Evolutionary conservation across 2,113 vertebrate species (phyloP).

Genomic region (Semicossyphus pulcher): DNA sequence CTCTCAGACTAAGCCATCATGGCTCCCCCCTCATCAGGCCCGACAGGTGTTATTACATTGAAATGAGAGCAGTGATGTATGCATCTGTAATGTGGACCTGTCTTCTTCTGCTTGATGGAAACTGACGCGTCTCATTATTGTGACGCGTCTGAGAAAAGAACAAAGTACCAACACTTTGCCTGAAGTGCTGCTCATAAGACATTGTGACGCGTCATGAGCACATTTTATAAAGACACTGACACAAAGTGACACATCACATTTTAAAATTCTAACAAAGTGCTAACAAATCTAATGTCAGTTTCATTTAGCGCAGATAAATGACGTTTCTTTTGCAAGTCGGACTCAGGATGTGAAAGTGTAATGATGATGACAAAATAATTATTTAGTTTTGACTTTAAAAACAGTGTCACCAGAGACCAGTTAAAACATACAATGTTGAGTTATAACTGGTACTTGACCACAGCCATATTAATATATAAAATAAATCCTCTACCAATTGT

Average conservation of each 20-base stretch:
- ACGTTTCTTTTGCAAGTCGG: conserved; percentile 29
- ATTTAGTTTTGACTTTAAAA: conserved; percentile 14
- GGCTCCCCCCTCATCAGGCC: conserved; percentile 67
- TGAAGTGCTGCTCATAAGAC: conserved; percentile 58
- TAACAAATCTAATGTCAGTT: conserved; percentile 62
- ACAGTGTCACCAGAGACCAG: not conserved
- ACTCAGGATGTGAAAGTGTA: conserved; percentile 2
- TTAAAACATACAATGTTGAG: not conserved
- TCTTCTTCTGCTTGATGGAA: conserved; percentile 79
- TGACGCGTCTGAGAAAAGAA: conserved; percentile 67
- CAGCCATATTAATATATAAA: not conserved
- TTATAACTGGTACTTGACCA: not conserved
- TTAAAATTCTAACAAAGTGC: conserved; percentile 45
- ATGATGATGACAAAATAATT: conserved; percentile 5
- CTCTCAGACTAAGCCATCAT: conserved; percentile 69
- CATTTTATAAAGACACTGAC: conserved; percentile 47
- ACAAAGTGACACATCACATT: conserved; percentile 62
- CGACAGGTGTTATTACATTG: conserved; percentile 82
- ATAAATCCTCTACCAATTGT: not conserved
- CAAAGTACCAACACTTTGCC: conserved; percentile 67
- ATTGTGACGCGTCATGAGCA: conserved; percentile 42
- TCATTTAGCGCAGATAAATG: conserved; percentile 49
- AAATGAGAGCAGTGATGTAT: conserved; percentile 81
- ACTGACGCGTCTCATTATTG: conserved; percentile 75
- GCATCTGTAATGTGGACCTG: conserved; percentile 80